These are phyloP conservation scores for Lepidurus apus DNA, from an alignment of 1,140 invertebrate genomes.

Conservation along the genomic window DNA sequence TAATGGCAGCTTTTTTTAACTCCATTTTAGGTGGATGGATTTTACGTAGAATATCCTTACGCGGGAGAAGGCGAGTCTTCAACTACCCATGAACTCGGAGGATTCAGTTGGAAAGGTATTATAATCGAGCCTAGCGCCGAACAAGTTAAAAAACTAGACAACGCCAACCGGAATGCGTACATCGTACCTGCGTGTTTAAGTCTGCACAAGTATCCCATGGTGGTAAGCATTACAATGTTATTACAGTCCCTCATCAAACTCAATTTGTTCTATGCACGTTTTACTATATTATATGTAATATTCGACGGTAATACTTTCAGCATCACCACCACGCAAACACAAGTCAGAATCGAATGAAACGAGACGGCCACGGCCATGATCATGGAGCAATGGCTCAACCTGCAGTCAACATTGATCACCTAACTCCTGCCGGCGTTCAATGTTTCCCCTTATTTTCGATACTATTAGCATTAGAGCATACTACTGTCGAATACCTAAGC, in stretches of 20 bases:
- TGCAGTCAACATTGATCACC: not conserved
- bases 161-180: not conserved
- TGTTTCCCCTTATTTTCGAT: constrained; percentile 2
- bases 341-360: not conserved
- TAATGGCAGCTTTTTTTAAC: too few relatives aligned
- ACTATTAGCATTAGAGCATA: not conserved
- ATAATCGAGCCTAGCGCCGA: not conserved
- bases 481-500: not conserved
- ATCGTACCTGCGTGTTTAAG: not conserved
- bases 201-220: not conserved
- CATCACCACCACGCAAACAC: not conserved
- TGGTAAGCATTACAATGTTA: not conserved
- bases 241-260: not conserved
- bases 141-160: not conserved
- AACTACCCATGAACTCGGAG: not conserved
- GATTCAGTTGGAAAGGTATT: not conserved
- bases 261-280: not conserved
- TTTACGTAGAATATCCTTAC: not conserved
- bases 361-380: not conserved
- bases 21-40: not conserved
- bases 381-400: not conserved
- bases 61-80: not conserved
- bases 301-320: not conserved
- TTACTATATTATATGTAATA: not conserved
- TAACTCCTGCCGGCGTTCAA: not conserved